These are phyloP conservation scores for Lasioglossum pauxillum DNA, from an alignment of 2,888 invertebrate species.

Conservation along the genomic window DNA sequence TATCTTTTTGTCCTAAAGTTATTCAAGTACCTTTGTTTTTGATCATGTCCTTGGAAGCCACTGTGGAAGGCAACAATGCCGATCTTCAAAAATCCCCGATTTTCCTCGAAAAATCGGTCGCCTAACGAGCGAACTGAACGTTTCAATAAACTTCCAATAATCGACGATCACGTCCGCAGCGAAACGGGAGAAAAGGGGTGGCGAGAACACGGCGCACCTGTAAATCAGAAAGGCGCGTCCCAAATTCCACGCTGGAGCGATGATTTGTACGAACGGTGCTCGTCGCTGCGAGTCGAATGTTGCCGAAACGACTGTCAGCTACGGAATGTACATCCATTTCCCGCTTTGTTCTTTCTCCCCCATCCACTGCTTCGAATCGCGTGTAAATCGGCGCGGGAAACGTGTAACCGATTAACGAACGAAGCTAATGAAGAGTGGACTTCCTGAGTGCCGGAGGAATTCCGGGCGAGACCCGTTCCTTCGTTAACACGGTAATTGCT, in stretches of 20 bases:
- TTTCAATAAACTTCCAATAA: slow-evolving; percentile 48
- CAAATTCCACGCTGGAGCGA: slow-evolving; percentile 30
- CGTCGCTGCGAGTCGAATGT: slow-evolving; percentile 48
- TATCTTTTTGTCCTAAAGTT: not conserved
- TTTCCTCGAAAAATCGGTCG: not conserved
- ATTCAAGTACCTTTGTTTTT: not conserved
- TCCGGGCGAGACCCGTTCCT: not conserved
- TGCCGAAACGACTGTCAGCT: slow-evolving; percentile 49
- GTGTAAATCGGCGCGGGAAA: slow-evolving; percentile 36
- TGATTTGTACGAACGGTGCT: slow-evolving; percentile 39
- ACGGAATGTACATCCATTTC: slow-evolving; percentile 56
- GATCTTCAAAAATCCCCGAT: not conserved
- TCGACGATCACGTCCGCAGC: slow-evolving; percentile 25
- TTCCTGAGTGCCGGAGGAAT: slow-evolving; percentile 6
- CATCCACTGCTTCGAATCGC: not conserved
- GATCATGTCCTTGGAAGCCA: not conserved
- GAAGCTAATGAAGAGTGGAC: slow-evolving; percentile 38
- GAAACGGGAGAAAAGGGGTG: not conserved
- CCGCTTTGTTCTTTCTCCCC: not conserved
- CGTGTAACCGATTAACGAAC: slow-evolving; percentile 47
- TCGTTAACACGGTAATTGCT: slow-evolving; percentile 7
- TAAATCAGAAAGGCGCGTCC: slow-evolving; percentile 45
- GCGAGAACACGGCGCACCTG: slow-evolving; percentile 2
- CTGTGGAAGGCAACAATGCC: not conserved
- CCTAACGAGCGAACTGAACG: slow-evolving; percentile 6